Percentiles rank a stretch among this genome's conserved stretches.
phyloP scores from a whole-genome alignment of 1,140 invertebrate genomes.

The Drosophila ercepeae region DNA sequence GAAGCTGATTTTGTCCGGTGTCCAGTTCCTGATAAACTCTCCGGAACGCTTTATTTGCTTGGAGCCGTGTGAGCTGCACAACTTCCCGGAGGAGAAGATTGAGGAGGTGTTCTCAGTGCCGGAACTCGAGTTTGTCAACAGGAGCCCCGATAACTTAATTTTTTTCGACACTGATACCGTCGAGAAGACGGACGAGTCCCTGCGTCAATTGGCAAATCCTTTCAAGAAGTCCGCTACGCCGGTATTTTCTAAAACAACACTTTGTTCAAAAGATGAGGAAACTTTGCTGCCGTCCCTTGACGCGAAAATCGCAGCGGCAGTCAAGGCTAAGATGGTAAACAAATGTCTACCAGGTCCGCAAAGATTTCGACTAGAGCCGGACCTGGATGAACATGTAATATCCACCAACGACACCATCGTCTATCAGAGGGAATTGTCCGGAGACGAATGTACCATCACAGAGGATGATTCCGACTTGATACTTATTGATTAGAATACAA shows the following conservation, averaged over 20 bases:
- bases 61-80: slow-evolving; percentile 31
- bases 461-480: neutral
- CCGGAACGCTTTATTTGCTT: slow-evolving; percentile 5
- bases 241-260: neutral
- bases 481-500: neutral
- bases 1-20: slow-evolving; percentile 39
- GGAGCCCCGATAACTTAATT: neutral
- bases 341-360: neutral
- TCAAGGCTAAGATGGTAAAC: neutral
- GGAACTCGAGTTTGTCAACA: neutral
- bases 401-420: neutral
- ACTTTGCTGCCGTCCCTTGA: neutral
- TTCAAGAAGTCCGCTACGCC: neutral
- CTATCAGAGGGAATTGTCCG: neutral
- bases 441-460: neutral
- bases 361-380: too few relatives aligned
- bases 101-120: neutral
- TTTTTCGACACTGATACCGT: neutral
- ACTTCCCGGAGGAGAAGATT: neutral
- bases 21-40: slow-evolving; percentile 39
- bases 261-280: neutral
- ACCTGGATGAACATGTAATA: neutral
- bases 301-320: neutral
- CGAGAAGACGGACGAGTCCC: neutral
- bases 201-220: neutral